Evolutionary conservation across 2,888 invertebrate species (phyloP).

Genomic region (Thalpophila matura): DNA sequence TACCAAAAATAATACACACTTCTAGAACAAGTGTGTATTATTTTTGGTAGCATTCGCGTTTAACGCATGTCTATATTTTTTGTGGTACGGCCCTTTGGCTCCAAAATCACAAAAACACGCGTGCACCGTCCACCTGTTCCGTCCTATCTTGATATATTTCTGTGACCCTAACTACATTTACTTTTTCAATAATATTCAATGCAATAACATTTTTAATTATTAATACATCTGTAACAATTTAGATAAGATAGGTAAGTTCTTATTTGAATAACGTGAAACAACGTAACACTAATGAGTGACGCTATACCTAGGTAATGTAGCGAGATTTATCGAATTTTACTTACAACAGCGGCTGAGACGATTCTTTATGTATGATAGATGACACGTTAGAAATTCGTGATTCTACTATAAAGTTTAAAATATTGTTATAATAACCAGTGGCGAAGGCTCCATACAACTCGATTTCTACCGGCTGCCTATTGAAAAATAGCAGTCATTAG

Average conservation of each 20-base stretch:
- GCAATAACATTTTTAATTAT: conserved; percentile 12
- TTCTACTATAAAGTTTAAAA: conserved; percentile 14
- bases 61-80: too few species aligned
- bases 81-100: too few species aligned
- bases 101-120: too few species aligned
- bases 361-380: conserved; percentile 11
- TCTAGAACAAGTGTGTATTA: too few species aligned
- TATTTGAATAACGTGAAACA: conserved; percentile 36
- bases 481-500: too few species aligned
- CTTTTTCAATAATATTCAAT: conserved; percentile 5
- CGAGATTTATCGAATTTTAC: conserved; percentile 39
- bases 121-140: too few species aligned
- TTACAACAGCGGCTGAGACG: conserved; percentile 42
- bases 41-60: too few species aligned
- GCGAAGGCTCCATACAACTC: too few species aligned
- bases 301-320: conserved; percentile 27
- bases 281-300: conserved; percentile 45
- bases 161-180: neutral
- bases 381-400: conserved; percentile 20
- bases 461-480: too few species aligned
- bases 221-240: conserved; percentile 40
- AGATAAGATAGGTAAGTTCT: conserved; percentile 54
- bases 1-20: too few species aligned
- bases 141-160: too few species aligned
- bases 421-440: conserved; percentile 25